Conservation (phyloP, 2,888 invertebrate genomes). For the Dysmachus trigonus region DNA sequence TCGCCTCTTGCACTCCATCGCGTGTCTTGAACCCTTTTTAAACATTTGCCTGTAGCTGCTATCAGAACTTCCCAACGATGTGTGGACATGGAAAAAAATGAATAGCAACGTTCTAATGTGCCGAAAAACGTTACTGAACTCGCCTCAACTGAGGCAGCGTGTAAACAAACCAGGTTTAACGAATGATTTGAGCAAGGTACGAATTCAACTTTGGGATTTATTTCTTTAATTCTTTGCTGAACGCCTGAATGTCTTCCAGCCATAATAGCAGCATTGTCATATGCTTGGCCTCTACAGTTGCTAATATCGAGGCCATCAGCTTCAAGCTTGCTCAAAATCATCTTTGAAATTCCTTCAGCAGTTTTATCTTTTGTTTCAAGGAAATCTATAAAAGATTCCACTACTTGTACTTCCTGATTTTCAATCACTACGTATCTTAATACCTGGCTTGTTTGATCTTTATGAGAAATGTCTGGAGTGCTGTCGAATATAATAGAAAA, state of each 20-base stretch:
- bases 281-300: conserved; percentile 41
- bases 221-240: conserved; percentile 35
- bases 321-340: conserved; percentile 37
- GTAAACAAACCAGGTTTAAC: conserved; percentile 35
- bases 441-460: conserved; percentile 38
- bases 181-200: conserved; percentile 44
- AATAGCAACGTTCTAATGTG: conserved; percentile 42
- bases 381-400: conserved; percentile 44
- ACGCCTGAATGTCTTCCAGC: conserved; percentile 40
- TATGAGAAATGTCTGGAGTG: conserved; percentile 29
- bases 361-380: conserved; percentile 39
- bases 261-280: conserved; percentile 39
- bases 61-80: conserved; percentile 45
- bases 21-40: conserved; percentile 45
- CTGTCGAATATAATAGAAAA: conserved; percentile 44
- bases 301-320: conserved; percentile 31
- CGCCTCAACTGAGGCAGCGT: conserved; percentile 19
- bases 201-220: conserved; percentile 42
- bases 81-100: conserved; percentile 45
- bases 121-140: conserved; percentile 38
- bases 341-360: conserved; percentile 42
- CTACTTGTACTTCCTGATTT: conserved; percentile 36
- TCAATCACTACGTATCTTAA: conserved; percentile 36
- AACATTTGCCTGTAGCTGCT: conserved; percentile 46
- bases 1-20: conserved; percentile 44